Evolutionary conservation across 2,888 invertebrate species (phyloP).

Genomic region (Eupithecia centaureata): DNA sequence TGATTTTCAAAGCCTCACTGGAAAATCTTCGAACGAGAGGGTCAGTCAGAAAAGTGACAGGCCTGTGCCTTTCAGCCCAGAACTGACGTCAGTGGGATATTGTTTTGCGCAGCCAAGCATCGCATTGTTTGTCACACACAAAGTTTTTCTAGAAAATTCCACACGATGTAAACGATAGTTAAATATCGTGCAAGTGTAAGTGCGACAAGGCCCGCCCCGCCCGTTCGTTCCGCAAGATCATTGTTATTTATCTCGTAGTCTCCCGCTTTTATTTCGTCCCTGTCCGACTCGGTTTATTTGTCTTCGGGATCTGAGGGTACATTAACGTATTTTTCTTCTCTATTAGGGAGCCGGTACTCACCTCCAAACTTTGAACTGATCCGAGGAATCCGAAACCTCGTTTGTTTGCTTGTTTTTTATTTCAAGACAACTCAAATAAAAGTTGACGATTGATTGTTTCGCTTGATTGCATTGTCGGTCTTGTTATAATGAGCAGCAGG

Average conservation of each 20-base stretch:
- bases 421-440: slow-evolving; percentile 80
- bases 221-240: slow-evolving; percentile 67
- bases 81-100: slow-evolving; percentile 53
- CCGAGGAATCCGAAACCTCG: slow-evolving; percentile 65
- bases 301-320: slow-evolving; percentile 82
- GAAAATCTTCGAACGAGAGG: slow-evolving; percentile 25
- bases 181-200: slow-evolving; percentile 63
- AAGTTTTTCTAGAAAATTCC: slow-evolving; percentile 35
- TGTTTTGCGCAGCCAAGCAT: slow-evolving; percentile 59
- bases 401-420: slow-evolving; percentile 80
- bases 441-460: slow-evolving; percentile 82
- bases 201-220: slow-evolving; percentile 54
- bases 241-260: slow-evolving; percentile 79
- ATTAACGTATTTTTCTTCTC: slow-evolving; percentile 84
- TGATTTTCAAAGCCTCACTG: slow-evolving; percentile 16
- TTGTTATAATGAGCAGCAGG: slow-evolving; percentile 66
- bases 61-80: slow-evolving; percentile 53
- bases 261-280: slow-evolving; percentile 79
- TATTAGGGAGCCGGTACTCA: slow-evolving; percentile 81
- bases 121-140: slow-evolving; percentile 48
- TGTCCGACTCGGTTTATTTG: slow-evolving; percentile 81
- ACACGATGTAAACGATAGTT: slow-evolving; percentile 50
- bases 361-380: slow-evolving; percentile 77
- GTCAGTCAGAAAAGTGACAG: slow-evolving; percentile 48
- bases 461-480: slow-evolving; percentile 74